Evolutionary conservation across 2,888 invertebrate genomes (phyloP).

Genomic region (Hecatera dysodea): DNA sequence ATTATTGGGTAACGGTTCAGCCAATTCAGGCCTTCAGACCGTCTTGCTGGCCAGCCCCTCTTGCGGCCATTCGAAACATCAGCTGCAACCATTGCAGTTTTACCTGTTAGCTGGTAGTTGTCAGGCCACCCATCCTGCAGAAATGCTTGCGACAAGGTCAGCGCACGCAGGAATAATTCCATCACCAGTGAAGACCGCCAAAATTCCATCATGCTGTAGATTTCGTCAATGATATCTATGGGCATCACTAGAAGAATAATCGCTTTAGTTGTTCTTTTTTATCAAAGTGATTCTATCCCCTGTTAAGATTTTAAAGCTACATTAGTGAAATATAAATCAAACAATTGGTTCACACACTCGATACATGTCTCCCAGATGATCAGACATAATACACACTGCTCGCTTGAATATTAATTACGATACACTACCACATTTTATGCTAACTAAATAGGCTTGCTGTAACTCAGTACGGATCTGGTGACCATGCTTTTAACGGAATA

Average conservation of each 20-base stretch:
- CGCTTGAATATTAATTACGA: neutral
- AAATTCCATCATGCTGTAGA: neutral
- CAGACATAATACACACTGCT: neutral
- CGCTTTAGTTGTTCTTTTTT: neutral
- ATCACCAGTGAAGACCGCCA: neutral
- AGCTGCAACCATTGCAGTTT: neutral
- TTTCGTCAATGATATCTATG: neutral
- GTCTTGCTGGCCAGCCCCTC: neutral
- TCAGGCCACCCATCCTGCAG: neutral
- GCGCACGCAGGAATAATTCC: neutral
- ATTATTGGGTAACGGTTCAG: neutral
- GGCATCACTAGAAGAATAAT: neutral
- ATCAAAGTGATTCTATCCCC: no score
- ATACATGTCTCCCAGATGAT: neutral
- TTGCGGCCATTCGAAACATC: neutral
- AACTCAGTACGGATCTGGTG: neutral
- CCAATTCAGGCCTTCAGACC: neutral
- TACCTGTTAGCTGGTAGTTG: constrained; percentile 5
- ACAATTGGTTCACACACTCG: neutral
- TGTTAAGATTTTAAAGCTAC: neutral
- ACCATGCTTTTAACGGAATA: neutral
- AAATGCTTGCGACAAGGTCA: constrained; percentile 5
- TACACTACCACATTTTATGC: neutral
- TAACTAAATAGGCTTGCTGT: neutral
- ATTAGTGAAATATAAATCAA: neutral